Conservation (phyloP, 2,797 vertebrate genomes). For the Acipenser ruthenus region DNA sequence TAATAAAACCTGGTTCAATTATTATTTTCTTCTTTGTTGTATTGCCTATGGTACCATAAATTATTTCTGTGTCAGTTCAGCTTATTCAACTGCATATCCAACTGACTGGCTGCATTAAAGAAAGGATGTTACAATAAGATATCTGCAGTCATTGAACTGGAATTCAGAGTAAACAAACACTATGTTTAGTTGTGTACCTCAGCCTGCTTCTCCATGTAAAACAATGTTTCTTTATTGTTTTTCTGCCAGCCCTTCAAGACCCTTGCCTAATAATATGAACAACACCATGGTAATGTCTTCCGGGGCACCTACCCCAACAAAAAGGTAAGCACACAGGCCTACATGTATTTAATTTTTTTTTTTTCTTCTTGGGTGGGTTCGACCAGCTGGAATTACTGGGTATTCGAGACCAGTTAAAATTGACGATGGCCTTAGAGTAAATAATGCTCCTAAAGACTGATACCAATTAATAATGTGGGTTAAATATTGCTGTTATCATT, state of each 20-base stretch:
- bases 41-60: not conserved
- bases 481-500: too few species aligned
- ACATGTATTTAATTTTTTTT: rapidly evolving
- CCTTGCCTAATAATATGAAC: conserved; percentile 75
- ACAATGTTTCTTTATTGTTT: too few species aligned
- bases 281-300: conserved; percentile 81
- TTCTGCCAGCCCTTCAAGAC: conserved; percentile 52
- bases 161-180: conserved; percentile 16
- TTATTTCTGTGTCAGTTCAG: not conserved
- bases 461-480: too few species aligned
- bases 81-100: not conserved
- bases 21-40: too few species aligned
- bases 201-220: too few species aligned
- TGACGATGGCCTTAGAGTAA: too few species aligned
- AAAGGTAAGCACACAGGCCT: conserved; percentile 65
- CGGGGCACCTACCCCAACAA: conserved; percentile 77
- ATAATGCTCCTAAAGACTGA: too few species aligned
- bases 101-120: too few species aligned
- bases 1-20: too few species aligned
- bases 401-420: too few species aligned
- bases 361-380: not conserved
- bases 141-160: not conserved
- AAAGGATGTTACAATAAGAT: not conserved
- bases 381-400: too few species aligned
- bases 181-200: too few species aligned